Evolutionary conservation across 1,140 invertebrate genomes (phyloP).

Genomic region (Phthorimaea operculella): DNA sequence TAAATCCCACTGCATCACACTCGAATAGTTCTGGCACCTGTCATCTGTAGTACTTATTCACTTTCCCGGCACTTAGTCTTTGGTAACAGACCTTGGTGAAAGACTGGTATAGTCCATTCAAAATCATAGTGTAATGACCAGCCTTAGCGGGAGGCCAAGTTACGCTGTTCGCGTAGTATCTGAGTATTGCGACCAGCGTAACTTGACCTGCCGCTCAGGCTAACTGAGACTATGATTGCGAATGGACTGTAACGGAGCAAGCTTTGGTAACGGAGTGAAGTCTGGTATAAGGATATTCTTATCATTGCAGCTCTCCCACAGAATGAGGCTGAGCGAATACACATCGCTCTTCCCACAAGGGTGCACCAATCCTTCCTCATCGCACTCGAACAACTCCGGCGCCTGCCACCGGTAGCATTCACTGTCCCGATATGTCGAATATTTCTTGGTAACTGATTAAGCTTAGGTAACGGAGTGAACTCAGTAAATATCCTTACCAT

Average conservation of each 20-base stretch:
- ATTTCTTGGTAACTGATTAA: slow-evolving; percentile 31
- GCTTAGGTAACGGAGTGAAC: too few relatives aligned
- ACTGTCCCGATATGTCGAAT: slow-evolving; percentile 27
- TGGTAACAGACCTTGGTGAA: too few relatives aligned
- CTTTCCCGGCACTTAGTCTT: slow-evolving; percentile 31
- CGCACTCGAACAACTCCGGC: slow-evolving; percentile 50
- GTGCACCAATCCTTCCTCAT: slow-evolving; percentile 41
- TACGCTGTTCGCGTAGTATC: too few relatives aligned
- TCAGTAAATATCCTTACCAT: too few relatives aligned
- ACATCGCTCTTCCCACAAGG: slow-evolving; percentile 50
- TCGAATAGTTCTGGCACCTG: slow-evolving; percentile 57
- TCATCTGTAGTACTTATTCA: slow-evolving; percentile 41
- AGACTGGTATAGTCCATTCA: too few relatives aligned
- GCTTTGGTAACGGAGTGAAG: slow-evolving; percentile 31
- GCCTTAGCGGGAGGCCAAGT: too few relatives aligned
- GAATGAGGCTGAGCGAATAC: slow-evolving; percentile 49
- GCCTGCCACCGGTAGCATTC: slow-evolving; percentile 51
- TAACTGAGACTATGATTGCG: too few relatives aligned
- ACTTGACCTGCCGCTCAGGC: too few relatives aligned
- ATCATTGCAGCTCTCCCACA: slow-evolving; percentile 47
- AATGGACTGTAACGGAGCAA: too few relatives aligned
- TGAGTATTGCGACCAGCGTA: too few relatives aligned
- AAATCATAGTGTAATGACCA: too few relatives aligned
- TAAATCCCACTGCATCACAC: slow-evolving; percentile 37
- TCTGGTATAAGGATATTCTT: slow-evolving; percentile 5